A percentile compares a stretch with the other conserved stretches of the same genome.
Evolutionary conservation across 2,888 invertebrate species (phyloP).

Genomic region (Flexamia atlantica): DNA sequence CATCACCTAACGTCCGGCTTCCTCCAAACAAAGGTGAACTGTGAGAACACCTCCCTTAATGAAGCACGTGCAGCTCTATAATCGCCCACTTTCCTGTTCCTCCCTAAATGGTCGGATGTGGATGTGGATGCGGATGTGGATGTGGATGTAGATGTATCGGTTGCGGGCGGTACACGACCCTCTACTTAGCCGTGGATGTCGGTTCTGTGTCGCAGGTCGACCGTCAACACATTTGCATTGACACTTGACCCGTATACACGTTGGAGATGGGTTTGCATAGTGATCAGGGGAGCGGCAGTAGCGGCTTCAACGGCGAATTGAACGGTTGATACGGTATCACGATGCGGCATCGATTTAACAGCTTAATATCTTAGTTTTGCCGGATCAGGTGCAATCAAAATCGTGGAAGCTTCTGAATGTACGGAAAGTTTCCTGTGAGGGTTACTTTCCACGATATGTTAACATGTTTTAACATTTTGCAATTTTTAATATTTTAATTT

Average conservation of each 20-base stretch:
- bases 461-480: no score
- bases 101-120: no score
- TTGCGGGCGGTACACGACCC: conserved; percentile 19
- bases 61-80: neutral
- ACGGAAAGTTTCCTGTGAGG: no score
- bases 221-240: conserved; percentile 1
- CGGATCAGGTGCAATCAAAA: no score
- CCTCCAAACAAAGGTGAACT: no score
- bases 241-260: neutral
- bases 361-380: no score
- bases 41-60: neutral
- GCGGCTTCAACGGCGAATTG: no score
- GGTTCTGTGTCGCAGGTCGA: conserved; percentile 18
- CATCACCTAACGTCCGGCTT: no score
- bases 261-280: neutral
- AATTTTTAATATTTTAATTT: no score
- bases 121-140: neutral
- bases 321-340: neutral
- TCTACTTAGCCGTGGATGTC: conserved; percentile 34
- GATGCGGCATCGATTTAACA: no score
- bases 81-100: neutral
- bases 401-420: no score
- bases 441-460: no score
- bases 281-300: neutral
- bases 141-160: neutral